These are phyloP conservation scores for Drosophila anomalata DNA, from an alignment of 2,888 invertebrate species.

Conservation along the genomic window DNA sequence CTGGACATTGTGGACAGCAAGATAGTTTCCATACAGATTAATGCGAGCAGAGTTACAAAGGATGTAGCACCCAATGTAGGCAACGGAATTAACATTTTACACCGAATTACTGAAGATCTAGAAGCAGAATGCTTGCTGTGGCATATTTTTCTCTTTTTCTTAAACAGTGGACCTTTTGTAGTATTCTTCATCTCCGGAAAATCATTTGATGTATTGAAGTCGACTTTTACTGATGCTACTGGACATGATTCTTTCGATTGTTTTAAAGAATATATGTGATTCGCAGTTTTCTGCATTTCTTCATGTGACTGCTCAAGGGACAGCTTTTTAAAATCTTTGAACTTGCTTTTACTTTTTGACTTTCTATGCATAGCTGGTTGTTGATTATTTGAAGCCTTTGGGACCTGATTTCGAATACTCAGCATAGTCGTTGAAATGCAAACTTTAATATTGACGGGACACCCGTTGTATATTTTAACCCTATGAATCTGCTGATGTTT, in stretches of 20 bases:
- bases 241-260: slow-evolving; percentile 6
- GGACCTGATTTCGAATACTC: slow-evolving; percentile 39
- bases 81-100: slow-evolving; percentile 77
- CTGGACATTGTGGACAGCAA: slow-evolving; percentile 86
- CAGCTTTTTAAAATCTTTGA: background rate
- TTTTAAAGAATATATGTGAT: background rate
- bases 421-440: slow-evolving; percentile 26
- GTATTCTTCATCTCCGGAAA: slow-evolving; percentile 2
- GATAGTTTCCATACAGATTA: slow-evolving; percentile 86
- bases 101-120: slow-evolving; percentile 35
- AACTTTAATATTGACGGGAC: slow-evolving; percentile 6
- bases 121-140: background rate
- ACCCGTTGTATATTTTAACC: slow-evolving; percentile 9
- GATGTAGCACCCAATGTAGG: slow-evolving; percentile 84
- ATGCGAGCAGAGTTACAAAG: slow-evolving; percentile 85
- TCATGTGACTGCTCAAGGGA: background rate
- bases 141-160: slow-evolving; percentile 24
- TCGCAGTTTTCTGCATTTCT: background rate
- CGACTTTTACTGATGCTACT: background rate
- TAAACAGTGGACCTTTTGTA: background rate
- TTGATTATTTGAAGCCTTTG: slow-evolving; percentile 25
- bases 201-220: background rate
- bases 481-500: slow-evolving; percentile 8
- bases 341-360: slow-evolving; percentile 66
- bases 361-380: slow-evolving; percentile 62